Conservation (phyloP, 2,888 invertebrate genomes). For the Leptinotarsa haldemani region DNA sequence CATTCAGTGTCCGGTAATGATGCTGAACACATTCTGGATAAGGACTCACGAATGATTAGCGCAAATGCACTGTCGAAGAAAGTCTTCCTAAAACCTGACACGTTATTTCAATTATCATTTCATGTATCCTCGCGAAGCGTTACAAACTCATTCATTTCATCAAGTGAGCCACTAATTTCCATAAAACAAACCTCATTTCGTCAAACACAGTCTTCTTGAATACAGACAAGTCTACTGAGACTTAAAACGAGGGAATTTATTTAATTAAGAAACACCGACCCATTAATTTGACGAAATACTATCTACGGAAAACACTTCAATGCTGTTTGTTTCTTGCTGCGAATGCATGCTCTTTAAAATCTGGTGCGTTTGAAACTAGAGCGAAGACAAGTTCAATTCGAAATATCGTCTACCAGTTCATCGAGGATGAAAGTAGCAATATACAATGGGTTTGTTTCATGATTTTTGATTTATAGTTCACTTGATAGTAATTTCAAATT, state of each 20-base stretch:
- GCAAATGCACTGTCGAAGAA: too few species aligned
- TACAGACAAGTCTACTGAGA: neutral
- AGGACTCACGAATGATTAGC: too few species aligned
- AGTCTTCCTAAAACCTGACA: too few species aligned
- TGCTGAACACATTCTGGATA: too few species aligned
- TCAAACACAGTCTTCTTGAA: neutral
- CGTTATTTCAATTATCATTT: neutral
- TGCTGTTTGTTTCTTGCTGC: neutral
- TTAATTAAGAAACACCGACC: conserved; percentile 13
- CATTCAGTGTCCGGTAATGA: too few species aligned
- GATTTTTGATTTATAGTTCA: too few species aligned
- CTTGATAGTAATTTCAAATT: too few species aligned
- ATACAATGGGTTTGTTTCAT: too few species aligned
- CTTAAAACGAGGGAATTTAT: conserved; percentile 7
- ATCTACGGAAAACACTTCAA: conserved; percentile 4
- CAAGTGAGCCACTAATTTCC: neutral
- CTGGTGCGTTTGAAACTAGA: neutral
- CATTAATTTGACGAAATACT: conserved; percentile 6
- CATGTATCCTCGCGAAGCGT: neutral
- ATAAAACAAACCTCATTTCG: neutral
- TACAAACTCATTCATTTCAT: too few species aligned
- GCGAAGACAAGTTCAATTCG: neutral
- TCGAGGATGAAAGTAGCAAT: too few species aligned
- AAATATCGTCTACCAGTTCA: neutral
- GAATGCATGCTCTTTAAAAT: conserved; percentile 4